Percentiles rank a stretch among this genome's conserved stretches.
phyloP scores from a whole-genome alignment of 1,140 invertebrate species.

The Penaeus japonicus region DNA sequence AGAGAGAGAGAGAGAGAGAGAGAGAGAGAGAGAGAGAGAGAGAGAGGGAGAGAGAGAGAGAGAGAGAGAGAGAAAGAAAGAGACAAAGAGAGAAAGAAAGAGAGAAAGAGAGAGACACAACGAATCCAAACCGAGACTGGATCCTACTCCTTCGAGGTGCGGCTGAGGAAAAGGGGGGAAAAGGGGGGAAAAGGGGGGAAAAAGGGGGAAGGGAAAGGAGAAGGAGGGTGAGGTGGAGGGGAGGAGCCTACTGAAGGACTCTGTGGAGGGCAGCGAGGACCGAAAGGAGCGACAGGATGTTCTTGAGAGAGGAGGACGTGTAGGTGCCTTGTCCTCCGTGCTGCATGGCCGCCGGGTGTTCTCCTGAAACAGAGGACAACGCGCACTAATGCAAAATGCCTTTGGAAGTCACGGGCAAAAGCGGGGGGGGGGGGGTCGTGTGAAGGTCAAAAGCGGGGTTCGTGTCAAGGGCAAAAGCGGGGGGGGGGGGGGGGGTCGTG shows the following conservation, averaged over 20 bases:
- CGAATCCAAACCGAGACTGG: no score
- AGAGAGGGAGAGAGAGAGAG: no score
- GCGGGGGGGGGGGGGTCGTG: neutral
- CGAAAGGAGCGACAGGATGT: slow-evolving; percentile 33
- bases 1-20: no score
- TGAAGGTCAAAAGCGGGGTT: no score
- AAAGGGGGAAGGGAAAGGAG: no score
- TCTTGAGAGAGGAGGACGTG: slow-evolving; percentile 47
- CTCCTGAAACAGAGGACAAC: slow-evolving; percentile 10
- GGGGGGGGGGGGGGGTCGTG: no score
- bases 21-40: no score
- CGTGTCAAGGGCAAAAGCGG: no score
- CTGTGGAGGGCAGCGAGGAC: slow-evolving; percentile 1
- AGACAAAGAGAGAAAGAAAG: no score
- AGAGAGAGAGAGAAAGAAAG: no score
- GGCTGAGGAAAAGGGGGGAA: neutral
- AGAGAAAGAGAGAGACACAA: no score
- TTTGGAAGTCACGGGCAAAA: neutral
- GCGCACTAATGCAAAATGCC: neutral
- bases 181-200: neutral
- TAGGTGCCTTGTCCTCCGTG: slow-evolving; percentile 47
- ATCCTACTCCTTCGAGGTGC: no score
- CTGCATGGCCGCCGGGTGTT: slow-evolving; percentile 50
- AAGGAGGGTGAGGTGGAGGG: neutral
- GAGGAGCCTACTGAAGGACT: slow-evolving; percentile 21